These are phyloP conservation scores for Marmota monax DNA, from an alignment of 2,113 vertebrate genomes.

Conservation along the genomic window DNA sequence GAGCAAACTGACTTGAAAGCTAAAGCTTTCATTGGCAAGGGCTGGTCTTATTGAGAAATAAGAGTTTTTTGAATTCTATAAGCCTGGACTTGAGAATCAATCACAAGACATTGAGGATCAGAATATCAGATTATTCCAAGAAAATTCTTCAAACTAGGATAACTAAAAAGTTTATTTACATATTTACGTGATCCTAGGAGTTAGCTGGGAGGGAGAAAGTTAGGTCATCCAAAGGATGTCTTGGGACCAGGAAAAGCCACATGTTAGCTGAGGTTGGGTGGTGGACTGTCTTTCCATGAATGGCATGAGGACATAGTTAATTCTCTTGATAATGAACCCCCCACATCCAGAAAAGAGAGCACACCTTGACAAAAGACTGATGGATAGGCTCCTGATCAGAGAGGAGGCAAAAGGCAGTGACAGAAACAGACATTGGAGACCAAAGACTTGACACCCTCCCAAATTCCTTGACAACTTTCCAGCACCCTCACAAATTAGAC, in stretches of 20 bases:
- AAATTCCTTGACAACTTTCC: not conserved
- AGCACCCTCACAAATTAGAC: not conserved
- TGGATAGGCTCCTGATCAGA: not conserved
- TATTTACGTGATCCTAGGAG: not conserved
- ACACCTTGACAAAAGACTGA: not conserved
- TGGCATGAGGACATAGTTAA: not conserved
- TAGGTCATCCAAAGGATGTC: not conserved
- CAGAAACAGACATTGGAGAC: not conserved
- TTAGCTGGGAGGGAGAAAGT: not conserved
- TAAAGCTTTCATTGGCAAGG: not conserved
- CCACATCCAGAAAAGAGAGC: not conserved
- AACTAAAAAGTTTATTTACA: not conserved
- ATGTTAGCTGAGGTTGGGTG: not conserved
- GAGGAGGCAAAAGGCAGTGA: not conserved
- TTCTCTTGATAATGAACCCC: not conserved
- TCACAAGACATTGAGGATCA: slow-evolving; percentile 7
- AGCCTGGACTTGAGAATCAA: not conserved
- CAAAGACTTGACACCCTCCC: not conserved
- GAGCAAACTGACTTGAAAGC: slow-evolving; percentile 30
- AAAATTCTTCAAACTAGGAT: slow-evolving; percentile 11
- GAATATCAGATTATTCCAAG: not conserved
- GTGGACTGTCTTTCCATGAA: not conserved
- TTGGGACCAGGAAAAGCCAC: not conserved
- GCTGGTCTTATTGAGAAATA: not conserved
- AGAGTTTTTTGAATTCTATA: not conserved